A percentile compares a stretch with the other conserved stretches of the same genome.
phyloP scores from a whole-genome alignment of 2,888 invertebrate species.

The Acanthosoma haemorrhoidale region DNA sequence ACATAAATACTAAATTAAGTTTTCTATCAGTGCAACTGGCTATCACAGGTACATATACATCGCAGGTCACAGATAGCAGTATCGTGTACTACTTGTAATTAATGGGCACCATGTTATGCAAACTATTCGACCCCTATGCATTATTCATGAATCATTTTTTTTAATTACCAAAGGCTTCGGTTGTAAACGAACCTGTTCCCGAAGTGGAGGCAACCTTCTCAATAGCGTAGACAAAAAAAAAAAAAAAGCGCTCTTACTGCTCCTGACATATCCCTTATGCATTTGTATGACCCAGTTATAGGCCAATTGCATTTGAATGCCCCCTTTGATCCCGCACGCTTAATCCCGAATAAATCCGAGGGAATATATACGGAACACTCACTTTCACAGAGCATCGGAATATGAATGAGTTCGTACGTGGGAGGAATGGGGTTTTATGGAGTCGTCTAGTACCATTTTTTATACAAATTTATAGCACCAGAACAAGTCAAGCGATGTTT shows the following conservation, averaged over 20 bases:
- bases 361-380: too few species aligned
- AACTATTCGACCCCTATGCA: slow-evolving; percentile 10
- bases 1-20: too few species aligned
- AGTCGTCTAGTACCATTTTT: too few species aligned
- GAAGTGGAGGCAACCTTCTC: neutral
- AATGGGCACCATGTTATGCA: slow-evolving; percentile 5
- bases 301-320: neutral
- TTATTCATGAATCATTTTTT: slow-evolving; percentile 23
- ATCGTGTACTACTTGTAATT: slow-evolving; percentile 16
- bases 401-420: too few species aligned
- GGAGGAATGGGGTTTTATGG: too few species aligned
- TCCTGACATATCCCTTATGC: neutral
- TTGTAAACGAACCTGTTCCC: slow-evolving; percentile 23
- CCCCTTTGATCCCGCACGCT: too few species aligned
- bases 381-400: too few species aligned
- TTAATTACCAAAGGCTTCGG: neutral
- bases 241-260: neutral
- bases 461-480: too few species aligned
- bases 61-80: neutral
- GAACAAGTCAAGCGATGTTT: too few species aligned
- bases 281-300: neutral
- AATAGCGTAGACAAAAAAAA: too few species aligned
- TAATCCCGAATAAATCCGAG: too few species aligned
- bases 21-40: too few species aligned
- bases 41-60: neutral